Conservation (phyloP, 2,888 invertebrate species). For the Stramonita haemastoma region DNA sequence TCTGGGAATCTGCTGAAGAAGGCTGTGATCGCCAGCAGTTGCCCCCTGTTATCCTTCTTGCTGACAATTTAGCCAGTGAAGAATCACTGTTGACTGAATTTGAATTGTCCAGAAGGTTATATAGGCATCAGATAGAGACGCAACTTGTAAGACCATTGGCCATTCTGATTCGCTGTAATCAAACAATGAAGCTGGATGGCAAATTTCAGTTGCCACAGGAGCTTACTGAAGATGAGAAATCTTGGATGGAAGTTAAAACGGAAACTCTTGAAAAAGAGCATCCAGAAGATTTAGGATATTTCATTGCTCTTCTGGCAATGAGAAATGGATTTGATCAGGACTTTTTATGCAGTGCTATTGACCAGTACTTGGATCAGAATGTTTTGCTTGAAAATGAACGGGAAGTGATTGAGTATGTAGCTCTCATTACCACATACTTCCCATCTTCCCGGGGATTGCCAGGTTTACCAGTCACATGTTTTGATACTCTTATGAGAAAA, state of each 20-base stretch:
- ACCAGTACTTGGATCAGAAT: constrained; percentile 7
- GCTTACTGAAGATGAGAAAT: not conserved
- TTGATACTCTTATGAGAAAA: constrained; percentile 21
- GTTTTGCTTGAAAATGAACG: not conserved
- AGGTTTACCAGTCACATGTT: constrained; percentile 26
- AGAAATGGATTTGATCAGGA: constrained; percentile 7
- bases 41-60: constrained; percentile 5
- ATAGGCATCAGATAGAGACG: constrained; percentile 15
- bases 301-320: constrained; percentile 20
- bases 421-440: constrained; percentile 20
- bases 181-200: not conserved
- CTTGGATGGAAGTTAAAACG: constrained; percentile 15
- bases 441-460: constrained; percentile 7
- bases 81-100: not conserved
- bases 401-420: not conserved
- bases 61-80: constrained; percentile 28
- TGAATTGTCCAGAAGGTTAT: constrained; percentile 20
- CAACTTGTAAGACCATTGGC: constrained; percentile 15
- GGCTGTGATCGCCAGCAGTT: not conserved
- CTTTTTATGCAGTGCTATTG: not conserved
- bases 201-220: not conserved
- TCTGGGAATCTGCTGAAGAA: constrained; percentile 36
- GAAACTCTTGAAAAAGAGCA: not conserved
- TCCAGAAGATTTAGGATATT: not conserved
- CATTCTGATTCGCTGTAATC: constrained; percentile 16